A percentile compares a stretch with the other conserved stretches of the same genome.
phyloP scores from a whole-genome alignment of 1,140 invertebrate species.

The Notospermus geniculatus region DNA sequence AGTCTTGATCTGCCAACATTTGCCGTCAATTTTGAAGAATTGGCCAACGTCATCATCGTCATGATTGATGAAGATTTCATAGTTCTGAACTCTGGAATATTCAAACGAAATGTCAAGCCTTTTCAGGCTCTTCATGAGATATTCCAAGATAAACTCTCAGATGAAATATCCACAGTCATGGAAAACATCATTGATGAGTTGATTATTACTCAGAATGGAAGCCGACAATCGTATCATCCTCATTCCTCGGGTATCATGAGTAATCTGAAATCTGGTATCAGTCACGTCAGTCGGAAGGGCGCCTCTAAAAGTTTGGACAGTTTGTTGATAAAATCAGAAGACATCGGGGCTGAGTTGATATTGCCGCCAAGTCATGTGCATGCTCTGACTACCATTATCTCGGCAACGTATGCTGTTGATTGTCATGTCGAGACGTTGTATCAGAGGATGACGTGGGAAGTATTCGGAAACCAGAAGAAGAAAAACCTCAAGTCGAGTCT shows the following conservation, averaged over 20 bases:
- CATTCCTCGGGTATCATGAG: constrained; percentile 1
- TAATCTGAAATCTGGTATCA: not conserved
- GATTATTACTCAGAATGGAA: not conserved
- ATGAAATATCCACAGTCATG: constrained; percentile 46
- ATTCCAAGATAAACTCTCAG: constrained; percentile 47
- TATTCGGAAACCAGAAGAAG: not conserved
- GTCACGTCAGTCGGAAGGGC: not conserved
- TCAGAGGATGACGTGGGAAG: constrained; percentile 4
- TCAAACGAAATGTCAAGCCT: constrained; percentile 35
- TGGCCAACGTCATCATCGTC: constrained; percentile 37
- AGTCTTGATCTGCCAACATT: constrained; percentile 35
- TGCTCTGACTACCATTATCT: not conserved
- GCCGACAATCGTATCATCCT: not conserved
- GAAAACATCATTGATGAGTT: constrained; percentile 27
- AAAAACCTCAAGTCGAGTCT: constrained; percentile 7
- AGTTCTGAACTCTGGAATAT: constrained; percentile 41
- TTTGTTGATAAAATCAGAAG: constrained; percentile 19
- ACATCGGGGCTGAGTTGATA: not conserved
- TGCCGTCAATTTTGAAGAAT: constrained; percentile 35
- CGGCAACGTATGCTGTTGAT: not conserved
- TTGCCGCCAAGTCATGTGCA: not conserved
- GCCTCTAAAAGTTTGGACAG: constrained; percentile 34
- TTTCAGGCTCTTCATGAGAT: constrained; percentile 44
- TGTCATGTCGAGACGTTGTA: constrained; percentile 10
- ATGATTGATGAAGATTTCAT: constrained; percentile 51